Percentiles rank a stretch among this genome's conserved stretches.
These are phyloP conservation scores for Limnephilus marmoratus DNA, from an alignment of 2,888 invertebrate species.

Conservation along the genomic window DNA sequence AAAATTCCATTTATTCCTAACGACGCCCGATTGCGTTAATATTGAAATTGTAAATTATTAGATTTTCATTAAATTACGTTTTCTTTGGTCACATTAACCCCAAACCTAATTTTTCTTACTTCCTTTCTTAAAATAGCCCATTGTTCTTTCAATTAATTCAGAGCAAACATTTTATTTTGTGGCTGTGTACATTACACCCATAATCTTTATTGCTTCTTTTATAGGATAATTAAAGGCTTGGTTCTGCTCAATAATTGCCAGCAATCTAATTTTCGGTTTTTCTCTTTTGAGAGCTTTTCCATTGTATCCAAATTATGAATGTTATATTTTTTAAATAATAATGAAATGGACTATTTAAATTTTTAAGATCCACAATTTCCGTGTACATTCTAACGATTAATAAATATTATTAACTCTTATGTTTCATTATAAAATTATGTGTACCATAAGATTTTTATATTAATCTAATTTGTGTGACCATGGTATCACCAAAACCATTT, in stretches of 20 bases:
- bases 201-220: slow-evolving; percentile 24
- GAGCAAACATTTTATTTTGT: slow-evolving; percentile 9
- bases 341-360: not conserved
- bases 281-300: not conserved
- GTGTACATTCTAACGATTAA: not conserved
- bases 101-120: not conserved
- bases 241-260: not conserved
- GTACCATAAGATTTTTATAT: too few species aligned
- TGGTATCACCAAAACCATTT: too few species aligned
- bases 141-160: not conserved
- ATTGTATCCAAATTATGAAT: not conserved
- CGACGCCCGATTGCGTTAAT: not conserved
- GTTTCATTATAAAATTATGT: too few species aligned
- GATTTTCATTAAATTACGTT: not conserved
- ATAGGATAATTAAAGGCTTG: slow-evolving; percentile 11
- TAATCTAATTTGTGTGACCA: too few species aligned
- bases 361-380: not conserved
- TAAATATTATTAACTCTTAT: too few species aligned
- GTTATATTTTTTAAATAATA: not conserved
- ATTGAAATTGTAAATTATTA: not conserved
- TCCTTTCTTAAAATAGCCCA: not conserved
- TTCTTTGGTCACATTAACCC: not conserved
- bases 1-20: not conserved
- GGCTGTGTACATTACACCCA: not conserved
- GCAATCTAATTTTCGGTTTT: not conserved